phyloP scores from a whole-genome alignment of 2,888 invertebrate genomes.

The Crepidodera aurea region DNA sequence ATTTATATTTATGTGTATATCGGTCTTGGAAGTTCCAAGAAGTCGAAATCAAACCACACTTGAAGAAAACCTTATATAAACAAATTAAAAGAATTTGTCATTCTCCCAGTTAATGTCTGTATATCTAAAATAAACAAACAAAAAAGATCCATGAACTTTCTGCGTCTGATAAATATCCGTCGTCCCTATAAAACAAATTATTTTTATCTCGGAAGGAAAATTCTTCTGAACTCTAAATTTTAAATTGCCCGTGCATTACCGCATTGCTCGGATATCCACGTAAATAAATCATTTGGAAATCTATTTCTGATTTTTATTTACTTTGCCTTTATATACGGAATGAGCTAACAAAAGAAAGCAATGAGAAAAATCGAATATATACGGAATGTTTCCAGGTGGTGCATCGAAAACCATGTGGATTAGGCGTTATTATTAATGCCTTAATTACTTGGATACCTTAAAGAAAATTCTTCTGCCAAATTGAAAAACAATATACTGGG shows the following conservation, averaged over 20 bases:
- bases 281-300: constrained; percentile 10
- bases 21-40: not conserved
- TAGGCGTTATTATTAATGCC: too few relatives aligned
- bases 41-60: not conserved
- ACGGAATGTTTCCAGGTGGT: too few relatives aligned
- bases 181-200: constrained; percentile 4
- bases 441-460: too few relatives aligned
- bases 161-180: constrained; percentile 7
- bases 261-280: not conserved
- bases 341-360: not conserved
- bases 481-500: too few relatives aligned
- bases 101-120: constrained; percentile 1
- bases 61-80: constrained; percentile 5
- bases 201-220: constrained; percentile 6
- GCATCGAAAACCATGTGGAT: too few relatives aligned
- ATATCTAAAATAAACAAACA: constrained; percentile 22
- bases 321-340: not conserved
- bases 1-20: not conserved
- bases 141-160: constrained; percentile 28
- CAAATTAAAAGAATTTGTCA: constrained; percentile 18
- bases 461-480: too few relatives aligned
- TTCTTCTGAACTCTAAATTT: not conserved
- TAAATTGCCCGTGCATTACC: not conserved
- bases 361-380: too few relatives aligned
- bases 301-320: constrained; percentile 17